Evolutionary conservation across 2,888 invertebrate species (phyloP), one percentile per base, ranked within the genome.

Genomic region (Scotopteryx bipunctaria): DNA sequence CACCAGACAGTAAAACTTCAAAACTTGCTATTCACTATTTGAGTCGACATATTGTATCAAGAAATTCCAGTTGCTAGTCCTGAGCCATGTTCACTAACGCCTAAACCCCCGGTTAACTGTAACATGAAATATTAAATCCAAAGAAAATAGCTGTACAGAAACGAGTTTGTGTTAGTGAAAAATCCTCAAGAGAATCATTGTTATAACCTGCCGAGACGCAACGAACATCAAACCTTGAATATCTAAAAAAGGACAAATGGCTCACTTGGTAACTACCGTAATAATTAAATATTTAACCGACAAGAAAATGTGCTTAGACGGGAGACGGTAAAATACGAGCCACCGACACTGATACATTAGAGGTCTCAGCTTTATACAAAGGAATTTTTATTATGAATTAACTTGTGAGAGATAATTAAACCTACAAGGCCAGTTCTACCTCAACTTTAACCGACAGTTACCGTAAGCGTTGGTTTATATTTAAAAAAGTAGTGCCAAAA

Each of bases 231-330:
- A n/a, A n/a, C n/a, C n/a, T n/a, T n/a, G n/a, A n/a, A n/a, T n/a
- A n/a, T n/a, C 16, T 17, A 27, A 27, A 15, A 15, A 25, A 33
- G 23, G 17, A 31, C 40, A 59, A 59, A 67, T 13, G n/a, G 9
- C 32, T 65, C 64, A 70, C 74, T 71, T 67, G 59, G 64, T 61
- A 67, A 61, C 38, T 27, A 44, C 23, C 32, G 68, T 67, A 64
- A 76, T 61, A 79, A 78, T 81, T 75, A 76, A 80, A 79, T 80
- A 77, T 80, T 68, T 69, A 77, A 68, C 60, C 55, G 53, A 67
- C 71, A 73, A 64, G 68, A 63, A 73, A 78, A 72, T 69, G 63
- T 63, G 47, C 66, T 73, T 65, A 42, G 29, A 37, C 67, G 63
- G 58, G 50, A 55, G 50, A 51, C 49, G 37, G 59, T 35, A 45